These are phyloP conservation scores for Drosophila serrata DNA, from an alignment of 1,140 invertebrate species.

Conservation along the genomic window DNA sequence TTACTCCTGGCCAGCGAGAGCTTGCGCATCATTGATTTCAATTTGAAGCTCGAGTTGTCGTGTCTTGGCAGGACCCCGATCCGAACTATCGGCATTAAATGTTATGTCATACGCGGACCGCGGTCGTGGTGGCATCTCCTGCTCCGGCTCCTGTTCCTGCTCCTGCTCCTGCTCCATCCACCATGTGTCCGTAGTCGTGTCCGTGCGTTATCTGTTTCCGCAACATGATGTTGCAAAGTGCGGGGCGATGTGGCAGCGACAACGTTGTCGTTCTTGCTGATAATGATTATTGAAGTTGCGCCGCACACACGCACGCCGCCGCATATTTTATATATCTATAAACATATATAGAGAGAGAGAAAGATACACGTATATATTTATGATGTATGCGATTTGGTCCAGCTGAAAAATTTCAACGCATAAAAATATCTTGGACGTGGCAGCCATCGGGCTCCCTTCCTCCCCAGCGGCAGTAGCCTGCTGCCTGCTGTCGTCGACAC, in stretches of 20 bases:
- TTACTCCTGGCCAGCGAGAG: constrained; percentile 57
- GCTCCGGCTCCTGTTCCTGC: constrained; percentile 5
- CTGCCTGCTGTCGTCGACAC: constrained; percentile 79
- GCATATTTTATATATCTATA: constrained; percentile 20
- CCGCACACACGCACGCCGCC: constrained; percentile 37
- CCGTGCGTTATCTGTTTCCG: constrained; percentile 83
- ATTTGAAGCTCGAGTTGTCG: constrained; percentile 77
- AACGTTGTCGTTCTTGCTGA: constrained; percentile 63
- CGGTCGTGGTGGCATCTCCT: constrained; percentile 4
- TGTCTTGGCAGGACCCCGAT: constrained; percentile 53
- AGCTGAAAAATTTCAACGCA: constrained; percentile 83
- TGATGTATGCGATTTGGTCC: constrained; percentile 79
- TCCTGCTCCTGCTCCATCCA: constrained; percentile 28
- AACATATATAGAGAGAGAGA: constrained; percentile 5
- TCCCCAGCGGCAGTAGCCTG: constrained; percentile 23
- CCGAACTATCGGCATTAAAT: constrained; percentile 80
- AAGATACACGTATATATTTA: constrained; percentile 29
- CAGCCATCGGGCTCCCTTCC: constrained; percentile 10
- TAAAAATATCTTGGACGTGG: constrained; percentile 81
- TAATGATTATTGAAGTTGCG: constrained; percentile 82
- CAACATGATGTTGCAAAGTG: constrained; percentile 77
- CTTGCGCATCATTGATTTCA: constrained; percentile 82
- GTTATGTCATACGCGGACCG: constrained; percentile 69
- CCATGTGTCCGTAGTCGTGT: constrained; percentile 63
- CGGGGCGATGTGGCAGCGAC: constrained; percentile 50